Percentiles rank a stretch among this genome's conserved stretches.
Conservation (phyloP, 2,888 invertebrate genomes). For the Trachelus stipa region DNA sequence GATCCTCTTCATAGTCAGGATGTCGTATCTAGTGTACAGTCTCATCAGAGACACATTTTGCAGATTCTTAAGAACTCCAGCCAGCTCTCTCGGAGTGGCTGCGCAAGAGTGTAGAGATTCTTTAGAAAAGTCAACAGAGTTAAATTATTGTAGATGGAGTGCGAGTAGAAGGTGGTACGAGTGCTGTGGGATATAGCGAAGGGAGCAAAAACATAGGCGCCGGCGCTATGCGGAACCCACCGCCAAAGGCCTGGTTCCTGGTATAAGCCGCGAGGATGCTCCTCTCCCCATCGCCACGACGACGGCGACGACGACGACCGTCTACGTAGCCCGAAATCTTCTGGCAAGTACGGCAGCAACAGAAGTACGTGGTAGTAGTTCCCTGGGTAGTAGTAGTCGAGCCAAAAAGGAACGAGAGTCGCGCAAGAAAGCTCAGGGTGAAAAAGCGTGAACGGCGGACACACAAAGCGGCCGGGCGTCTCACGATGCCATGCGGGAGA, state of each 20-base stretch:
- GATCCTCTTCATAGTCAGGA: not conserved
- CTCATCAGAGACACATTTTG: not conserved
- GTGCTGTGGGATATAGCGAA: not conserved
- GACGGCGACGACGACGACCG: not conserved
- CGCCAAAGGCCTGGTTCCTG: constrained; percentile 26
- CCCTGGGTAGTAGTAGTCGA: not conserved
- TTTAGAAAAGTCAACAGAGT: constrained; percentile 1
- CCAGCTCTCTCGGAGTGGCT: not conserved
- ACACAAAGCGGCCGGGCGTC: constrained; percentile 30
- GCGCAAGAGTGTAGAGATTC: not conserved
- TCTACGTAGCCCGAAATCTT: constrained; percentile 45
- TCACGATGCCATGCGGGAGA: constrained; percentile 26
- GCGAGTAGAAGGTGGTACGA: not conserved
- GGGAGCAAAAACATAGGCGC: constrained; percentile 57
- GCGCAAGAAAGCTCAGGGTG: constrained; percentile 11
- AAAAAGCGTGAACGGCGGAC: constrained; percentile 35
- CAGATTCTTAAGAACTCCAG: not conserved
- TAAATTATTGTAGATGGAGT: not conserved
- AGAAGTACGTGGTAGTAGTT: constrained; percentile 18
- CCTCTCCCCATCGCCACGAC: not conserved
- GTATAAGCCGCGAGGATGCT: constrained; percentile 15
- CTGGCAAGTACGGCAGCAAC: constrained; percentile 10
- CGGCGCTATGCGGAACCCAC: constrained; percentile 55
- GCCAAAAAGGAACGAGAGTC: constrained; percentile 24
- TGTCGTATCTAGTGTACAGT: not conserved